Percentiles rank a stretch among this genome's conserved stretches.
These are phyloP conservation scores for Atherinomorus stipes DNA, from an alignment of 2,113 vertebrate genomes.

Conservation along the genomic window DNA sequence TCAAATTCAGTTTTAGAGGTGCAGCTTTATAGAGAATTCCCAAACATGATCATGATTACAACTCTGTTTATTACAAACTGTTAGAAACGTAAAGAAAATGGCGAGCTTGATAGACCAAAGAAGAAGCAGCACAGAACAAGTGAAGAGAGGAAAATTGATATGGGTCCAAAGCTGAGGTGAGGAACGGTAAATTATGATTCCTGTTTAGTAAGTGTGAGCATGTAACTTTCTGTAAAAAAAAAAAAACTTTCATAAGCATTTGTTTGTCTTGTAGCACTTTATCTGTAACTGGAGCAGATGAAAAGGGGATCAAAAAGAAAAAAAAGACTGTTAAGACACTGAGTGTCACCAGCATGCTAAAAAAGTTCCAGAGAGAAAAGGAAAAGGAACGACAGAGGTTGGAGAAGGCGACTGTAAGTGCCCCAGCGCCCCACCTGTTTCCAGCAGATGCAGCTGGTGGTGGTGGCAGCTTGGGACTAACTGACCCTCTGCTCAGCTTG, in stretches of 20 bases:
- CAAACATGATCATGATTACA: background rate
- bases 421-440: conserved; percentile 21
- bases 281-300: conserved; percentile 68
- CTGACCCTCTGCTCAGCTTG: conserved; percentile 87
- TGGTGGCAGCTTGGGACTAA: conserved; percentile 46
- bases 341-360: conserved; percentile 92
- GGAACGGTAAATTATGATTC: conserved; percentile 16
- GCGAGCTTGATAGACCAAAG: conserved; percentile 83
- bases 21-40: background rate
- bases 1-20: background rate
- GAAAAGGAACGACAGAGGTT: conserved; percentile 76
- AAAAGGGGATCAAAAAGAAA: conserved; percentile 83
- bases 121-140: conserved; percentile 86
- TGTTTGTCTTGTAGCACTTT: conserved; percentile 58
- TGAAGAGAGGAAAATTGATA: conserved; percentile 79
- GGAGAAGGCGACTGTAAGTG: conserved; percentile 52
- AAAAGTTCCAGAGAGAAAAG: conserved; percentile 93
- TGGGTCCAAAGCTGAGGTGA: conserved; percentile 87
- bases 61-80: background rate
- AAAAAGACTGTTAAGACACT: conserved; percentile 83
- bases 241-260: background rate
- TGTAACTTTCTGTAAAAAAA: background rate
- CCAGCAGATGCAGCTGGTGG: conserved; percentile 69
- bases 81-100: conserved; percentile 90
- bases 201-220: background rate